phyloP scores from a whole-genome alignment of 2,113 vertebrate species.

The Epinephelus moara region DNA sequence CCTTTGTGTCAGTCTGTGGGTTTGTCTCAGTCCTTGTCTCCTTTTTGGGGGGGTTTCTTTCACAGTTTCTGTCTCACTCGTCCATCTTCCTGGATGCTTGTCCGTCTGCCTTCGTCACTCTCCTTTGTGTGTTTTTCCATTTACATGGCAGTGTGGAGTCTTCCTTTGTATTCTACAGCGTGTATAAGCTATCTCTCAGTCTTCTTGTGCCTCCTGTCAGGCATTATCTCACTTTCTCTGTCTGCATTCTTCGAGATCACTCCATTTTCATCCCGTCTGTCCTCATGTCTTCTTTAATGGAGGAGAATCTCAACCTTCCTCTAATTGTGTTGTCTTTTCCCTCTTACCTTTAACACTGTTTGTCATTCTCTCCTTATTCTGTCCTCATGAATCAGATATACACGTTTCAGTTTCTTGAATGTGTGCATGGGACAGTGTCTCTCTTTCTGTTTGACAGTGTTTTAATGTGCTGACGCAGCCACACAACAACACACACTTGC shows the following conservation, averaged over 20 bases:
- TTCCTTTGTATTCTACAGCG: slow-evolving; percentile 7
- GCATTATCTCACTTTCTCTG: not conserved
- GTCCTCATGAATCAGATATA: not conserved
- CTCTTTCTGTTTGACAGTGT: not conserved
- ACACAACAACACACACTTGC: not conserved
- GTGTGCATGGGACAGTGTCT: not conserved
- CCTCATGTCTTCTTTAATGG: not conserved
- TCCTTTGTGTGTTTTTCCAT: slow-evolving; percentile 41
- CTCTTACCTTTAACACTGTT: not conserved
- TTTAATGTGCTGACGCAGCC: not conserved
- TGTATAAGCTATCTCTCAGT: not conserved
- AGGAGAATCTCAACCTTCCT: not conserved
- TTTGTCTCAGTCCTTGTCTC: not conserved
- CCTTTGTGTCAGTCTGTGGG: not conserved
- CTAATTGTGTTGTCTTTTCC: not conserved
- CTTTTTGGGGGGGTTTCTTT: slow-evolving; percentile 1
- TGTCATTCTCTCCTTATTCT: not conserved
- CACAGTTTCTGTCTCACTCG: slow-evolving; percentile 7
- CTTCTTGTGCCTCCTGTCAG: not conserved
- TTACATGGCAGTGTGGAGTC: slow-evolving; percentile 29
- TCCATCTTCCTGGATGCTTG: not conserved
- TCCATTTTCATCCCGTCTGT: not conserved
- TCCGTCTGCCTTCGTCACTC: slow-evolving; percentile 6
- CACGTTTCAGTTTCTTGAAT: not conserved
- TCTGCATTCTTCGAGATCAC: not conserved